Conservation (phyloP, 2,113 vertebrate species). For the Nycticryphes semicollaris region DNA sequence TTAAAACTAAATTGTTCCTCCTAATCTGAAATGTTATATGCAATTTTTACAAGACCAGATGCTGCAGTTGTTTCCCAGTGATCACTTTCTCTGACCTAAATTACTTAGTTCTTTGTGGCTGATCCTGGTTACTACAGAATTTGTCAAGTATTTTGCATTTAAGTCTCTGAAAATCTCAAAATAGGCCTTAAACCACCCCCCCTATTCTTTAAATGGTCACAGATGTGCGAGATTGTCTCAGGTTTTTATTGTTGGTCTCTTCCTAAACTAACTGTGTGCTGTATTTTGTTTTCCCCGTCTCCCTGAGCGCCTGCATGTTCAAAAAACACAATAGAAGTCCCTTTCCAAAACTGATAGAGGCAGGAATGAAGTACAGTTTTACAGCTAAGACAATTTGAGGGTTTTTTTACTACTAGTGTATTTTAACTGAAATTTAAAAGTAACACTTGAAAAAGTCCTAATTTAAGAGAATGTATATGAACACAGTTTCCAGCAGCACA, state of each 20-base stretch:
- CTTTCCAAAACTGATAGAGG: not conserved
- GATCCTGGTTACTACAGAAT: not conserved
- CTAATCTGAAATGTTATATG: fast-evolving
- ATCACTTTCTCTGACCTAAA: not conserved
- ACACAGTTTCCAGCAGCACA: not conserved
- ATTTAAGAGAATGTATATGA: not conserved
- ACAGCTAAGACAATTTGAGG: not conserved
- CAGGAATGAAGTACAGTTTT: not conserved
- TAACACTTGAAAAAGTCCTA: not conserved
- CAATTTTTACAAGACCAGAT: not conserved
- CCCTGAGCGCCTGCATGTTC: not conserved
- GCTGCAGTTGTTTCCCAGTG: not conserved
- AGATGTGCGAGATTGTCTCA: too few relatives aligned
- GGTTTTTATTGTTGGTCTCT: not conserved
- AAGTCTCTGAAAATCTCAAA: not conserved
- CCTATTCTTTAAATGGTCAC: not conserved
- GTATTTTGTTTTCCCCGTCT: not conserved
- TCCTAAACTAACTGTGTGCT: not conserved
- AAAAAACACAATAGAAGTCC: not conserved
- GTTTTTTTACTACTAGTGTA: not conserved
- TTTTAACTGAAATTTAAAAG: not conserved
- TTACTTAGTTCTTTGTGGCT: not conserved
- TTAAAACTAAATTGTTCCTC: not conserved
- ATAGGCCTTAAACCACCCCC: not conserved
- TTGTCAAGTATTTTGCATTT: not conserved